A percentile compares a stretch with the other conserved stretches of the same genome.
Conservation (phyloP, 1,140 invertebrate species). For the Adoxophyes honmai region DNA sequence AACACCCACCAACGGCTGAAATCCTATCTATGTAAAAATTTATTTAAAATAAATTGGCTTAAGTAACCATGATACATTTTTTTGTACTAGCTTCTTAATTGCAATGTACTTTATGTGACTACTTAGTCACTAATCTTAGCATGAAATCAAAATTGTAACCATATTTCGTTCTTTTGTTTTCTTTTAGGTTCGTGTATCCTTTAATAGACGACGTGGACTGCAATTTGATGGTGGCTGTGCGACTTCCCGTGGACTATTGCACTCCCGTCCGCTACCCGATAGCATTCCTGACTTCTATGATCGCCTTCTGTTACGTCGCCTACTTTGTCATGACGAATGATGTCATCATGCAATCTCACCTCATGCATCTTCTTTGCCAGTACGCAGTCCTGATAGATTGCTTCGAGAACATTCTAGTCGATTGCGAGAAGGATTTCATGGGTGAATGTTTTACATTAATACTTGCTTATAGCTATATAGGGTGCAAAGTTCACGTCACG, state of each 20-base stretch:
- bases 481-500: too few species aligned
- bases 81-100: too few species aligned
- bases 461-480: too few species aligned
- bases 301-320: constrained; percentile 41
- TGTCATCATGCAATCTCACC: constrained; percentile 48
- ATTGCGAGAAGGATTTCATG: constrained; percentile 36
- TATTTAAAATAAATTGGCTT: too few species aligned
- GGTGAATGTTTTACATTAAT: constrained; percentile 6
- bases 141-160: too few species aligned
- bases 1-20: too few species aligned
- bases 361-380: constrained; percentile 60
- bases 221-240: constrained; percentile 46
- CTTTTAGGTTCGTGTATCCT: constrained; percentile 49
- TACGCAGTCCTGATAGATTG: constrained; percentile 50
- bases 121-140: too few species aligned
- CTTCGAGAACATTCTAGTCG: constrained; percentile 47
- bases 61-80: too few species aligned
- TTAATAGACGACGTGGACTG: constrained; percentile 58
- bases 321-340: constrained; percentile 57
- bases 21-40: too few species aligned
- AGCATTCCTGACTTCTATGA: constrained; percentile 32
- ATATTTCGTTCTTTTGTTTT: too few species aligned
- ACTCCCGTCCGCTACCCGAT: constrained; percentile 32
- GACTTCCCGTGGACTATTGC: constrained; percentile 39
- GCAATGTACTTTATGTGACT: too few species aligned